phyloP scores from a whole-genome alignment of 2,113 vertebrate genomes.

The Ciconia maguari region DNA sequence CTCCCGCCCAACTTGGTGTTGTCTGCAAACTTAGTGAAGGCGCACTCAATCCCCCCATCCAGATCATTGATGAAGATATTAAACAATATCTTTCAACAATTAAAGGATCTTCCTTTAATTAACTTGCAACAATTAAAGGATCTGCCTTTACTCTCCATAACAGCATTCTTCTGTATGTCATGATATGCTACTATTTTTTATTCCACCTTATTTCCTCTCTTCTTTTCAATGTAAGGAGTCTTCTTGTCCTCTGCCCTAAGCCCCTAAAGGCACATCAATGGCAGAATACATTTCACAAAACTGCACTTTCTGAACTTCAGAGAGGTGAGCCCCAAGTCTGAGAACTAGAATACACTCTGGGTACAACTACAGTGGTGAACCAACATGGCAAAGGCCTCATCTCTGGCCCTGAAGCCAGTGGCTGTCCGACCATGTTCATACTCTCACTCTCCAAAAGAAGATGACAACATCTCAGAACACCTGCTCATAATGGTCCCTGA shows the following conservation, averaged over 20 bases:
- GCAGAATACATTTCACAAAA: not conserved
- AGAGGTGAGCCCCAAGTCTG: not conserved
- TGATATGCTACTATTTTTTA: not conserved
- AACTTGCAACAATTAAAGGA: not conserved
- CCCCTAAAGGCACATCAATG: not conserved
- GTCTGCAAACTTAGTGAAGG: too few relatives aligned
- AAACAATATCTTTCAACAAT: too few relatives aligned
- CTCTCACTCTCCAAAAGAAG: not conserved
- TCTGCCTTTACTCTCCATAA: not conserved
- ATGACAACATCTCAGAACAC: not conserved
- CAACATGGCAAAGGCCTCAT: not conserved
- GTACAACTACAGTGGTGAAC: not conserved
- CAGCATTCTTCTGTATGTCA: not conserved
- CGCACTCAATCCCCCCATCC: too few relatives aligned
- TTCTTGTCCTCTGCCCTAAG: not conserved
- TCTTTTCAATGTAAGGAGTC: not conserved
- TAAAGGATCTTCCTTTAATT: too few relatives aligned
- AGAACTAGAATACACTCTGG: not conserved
- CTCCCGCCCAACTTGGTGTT: too few relatives aligned
- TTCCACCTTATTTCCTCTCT: not conserved
- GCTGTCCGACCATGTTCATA: not conserved
- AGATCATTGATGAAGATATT: too few relatives aligned
- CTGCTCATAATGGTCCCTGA: not conserved
- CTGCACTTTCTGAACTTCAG: not conserved
- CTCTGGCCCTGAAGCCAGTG: not conserved